Percentiles rank a stretch among this genome's conserved stretches.
phyloP scores from a whole-genome alignment of 2,888 invertebrate genomes.

The Nasonovia ribisnigri region DNA sequence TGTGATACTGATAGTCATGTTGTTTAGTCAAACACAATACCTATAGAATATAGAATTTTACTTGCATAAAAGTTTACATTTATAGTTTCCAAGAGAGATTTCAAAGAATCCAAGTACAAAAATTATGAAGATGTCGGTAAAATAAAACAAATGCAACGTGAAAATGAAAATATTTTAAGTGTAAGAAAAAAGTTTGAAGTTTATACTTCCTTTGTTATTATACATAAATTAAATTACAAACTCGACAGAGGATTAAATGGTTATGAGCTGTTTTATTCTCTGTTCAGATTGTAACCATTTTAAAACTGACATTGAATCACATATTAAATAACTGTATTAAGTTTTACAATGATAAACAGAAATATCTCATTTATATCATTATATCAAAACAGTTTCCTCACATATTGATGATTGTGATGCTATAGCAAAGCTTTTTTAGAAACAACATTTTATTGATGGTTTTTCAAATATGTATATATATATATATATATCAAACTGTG shows the following conservation, averaged over 20 bases:
- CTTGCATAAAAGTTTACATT: no score
- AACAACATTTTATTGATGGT: not conserved
- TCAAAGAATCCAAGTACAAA: not conserved
- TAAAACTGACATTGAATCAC: slow-evolving; percentile 14
- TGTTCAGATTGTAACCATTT: not conserved
- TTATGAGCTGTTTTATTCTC: not conserved
- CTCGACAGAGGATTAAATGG: not conserved
- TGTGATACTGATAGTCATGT: no score
- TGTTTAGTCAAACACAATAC: no score
- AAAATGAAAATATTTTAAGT: not conserved
- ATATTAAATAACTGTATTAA: not conserved
- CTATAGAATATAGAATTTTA: no score
- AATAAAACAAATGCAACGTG: slow-evolving; percentile 18
- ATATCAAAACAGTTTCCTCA: slow-evolving; percentile 3
- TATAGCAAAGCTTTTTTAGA: not conserved
- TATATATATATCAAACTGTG: no score
- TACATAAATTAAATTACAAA: slow-evolving; percentile 18
- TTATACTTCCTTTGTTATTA: slow-evolving; percentile 36
- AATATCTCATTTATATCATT: not conserved
- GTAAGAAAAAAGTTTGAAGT: slow-evolving; percentile 24
- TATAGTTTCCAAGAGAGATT: no score
- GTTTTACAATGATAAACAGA: not conserved
- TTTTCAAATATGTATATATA: not conserved
- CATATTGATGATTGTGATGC: slow-evolving; percentile 6
- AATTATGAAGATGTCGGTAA: slow-evolving; percentile 10